Evolutionary conservation across 2,888 invertebrate genomes (phyloP).

Genomic region (Hirudinaria manillensis): DNA sequence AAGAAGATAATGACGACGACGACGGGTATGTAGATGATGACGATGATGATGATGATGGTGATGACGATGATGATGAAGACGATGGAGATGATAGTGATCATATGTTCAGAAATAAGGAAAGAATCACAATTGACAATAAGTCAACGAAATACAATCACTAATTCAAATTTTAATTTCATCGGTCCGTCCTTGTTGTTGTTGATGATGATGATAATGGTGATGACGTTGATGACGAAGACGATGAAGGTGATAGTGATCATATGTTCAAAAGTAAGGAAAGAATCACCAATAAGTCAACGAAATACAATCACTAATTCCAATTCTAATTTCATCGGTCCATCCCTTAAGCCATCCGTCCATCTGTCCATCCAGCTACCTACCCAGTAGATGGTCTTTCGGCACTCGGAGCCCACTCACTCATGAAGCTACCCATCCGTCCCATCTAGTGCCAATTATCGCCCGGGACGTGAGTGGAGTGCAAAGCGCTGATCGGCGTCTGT

Average conservation of each 20-base stretch:
- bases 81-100: neutral
- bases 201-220: conserved; percentile 9
- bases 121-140: neutral
- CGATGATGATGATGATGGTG: conserved; percentile 10
- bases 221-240: neutral
- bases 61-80: conserved; percentile 2
- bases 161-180: too few species aligned
- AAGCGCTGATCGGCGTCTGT: too few species aligned
- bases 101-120: neutral
- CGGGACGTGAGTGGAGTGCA: too few species aligned
- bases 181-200: neutral
- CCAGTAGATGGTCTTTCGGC: too few species aligned
- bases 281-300: neutral
- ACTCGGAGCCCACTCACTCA: too few species aligned
- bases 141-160: neutral
- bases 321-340: too few species aligned
- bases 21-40: neutral
- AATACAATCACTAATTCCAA: neutral
- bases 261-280: neutral
- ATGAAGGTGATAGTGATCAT: neutral
- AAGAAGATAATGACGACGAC: conserved; percentile 1
- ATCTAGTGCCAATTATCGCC: too few species aligned
- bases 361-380: too few species aligned
- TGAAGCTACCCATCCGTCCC: too few species aligned
- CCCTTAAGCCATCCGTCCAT: too few species aligned